phyloP scores from a whole-genome alignment of 2,797 vertebrate species.

The Scyliorhinus canicula region DNA sequence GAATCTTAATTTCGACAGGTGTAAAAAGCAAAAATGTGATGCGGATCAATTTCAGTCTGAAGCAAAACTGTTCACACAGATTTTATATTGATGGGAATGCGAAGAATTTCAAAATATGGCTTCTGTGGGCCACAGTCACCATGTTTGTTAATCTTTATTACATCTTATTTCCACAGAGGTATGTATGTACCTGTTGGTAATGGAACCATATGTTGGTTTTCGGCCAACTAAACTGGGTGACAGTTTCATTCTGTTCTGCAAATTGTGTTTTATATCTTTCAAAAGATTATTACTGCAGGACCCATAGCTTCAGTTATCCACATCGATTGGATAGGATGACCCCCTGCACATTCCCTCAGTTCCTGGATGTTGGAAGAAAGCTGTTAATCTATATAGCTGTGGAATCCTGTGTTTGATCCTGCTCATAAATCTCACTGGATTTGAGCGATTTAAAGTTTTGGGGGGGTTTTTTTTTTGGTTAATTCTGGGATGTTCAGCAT shows the following conservation, averaged over 20 bases:
- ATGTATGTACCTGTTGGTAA: neutral
- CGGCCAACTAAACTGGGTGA: neutral
- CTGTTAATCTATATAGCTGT: neutral
- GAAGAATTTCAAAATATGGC: neutral
- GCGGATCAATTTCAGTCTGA: neutral
- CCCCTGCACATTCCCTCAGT: neutral
- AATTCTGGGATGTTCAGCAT: neutral
- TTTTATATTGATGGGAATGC: neutral
- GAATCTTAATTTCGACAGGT: neutral
- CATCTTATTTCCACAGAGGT: neutral
- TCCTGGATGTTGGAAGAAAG: neutral
- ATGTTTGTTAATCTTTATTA: neutral
- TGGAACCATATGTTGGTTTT: neutral
- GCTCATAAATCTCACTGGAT: neutral
- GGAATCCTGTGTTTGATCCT: neutral
- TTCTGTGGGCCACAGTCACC: too few species aligned
- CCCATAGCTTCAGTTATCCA: neutral
- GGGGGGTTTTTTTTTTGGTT: neutral
- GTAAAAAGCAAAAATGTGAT: neutral
- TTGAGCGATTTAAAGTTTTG: neutral
- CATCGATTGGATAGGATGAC: neutral
- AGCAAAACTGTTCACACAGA: neutral
- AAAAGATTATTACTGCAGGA: neutral
- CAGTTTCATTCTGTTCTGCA: neutral
- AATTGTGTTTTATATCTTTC: neutral